Percentiles rank a stretch among this genome's conserved stretches.
Evolutionary conservation across 2,797 vertebrate species (phyloP).

Genomic region (Pristis pectinata): DNA sequence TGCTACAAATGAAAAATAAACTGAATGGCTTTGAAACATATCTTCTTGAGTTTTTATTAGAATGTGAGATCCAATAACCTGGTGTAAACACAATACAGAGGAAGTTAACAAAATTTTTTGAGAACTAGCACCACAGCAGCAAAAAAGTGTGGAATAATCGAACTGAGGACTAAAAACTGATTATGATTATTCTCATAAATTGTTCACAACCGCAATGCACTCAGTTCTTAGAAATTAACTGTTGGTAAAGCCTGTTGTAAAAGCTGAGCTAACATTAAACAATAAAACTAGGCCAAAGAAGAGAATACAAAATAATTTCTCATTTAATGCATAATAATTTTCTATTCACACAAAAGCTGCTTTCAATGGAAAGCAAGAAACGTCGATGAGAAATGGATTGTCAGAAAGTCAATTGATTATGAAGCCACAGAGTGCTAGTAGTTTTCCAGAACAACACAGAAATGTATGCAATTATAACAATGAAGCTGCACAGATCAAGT

Average conservation of each 20-base stretch:
- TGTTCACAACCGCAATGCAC: background rate
- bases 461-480: no score
- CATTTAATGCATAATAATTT: no score
- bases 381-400: background rate
- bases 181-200: background rate
- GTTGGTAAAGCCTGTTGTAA: background rate
- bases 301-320: background rate
- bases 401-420: background rate
- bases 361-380: background rate
- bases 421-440: background rate
- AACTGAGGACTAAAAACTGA: background rate
- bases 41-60: background rate
- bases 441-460: no score
- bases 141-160: background rate
- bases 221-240: background rate
- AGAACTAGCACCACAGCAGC: background rate
- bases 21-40: background rate
- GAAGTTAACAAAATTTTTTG: background rate
- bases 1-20: background rate
- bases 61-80: background rate
- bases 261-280: background rate
- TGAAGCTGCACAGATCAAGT: no score
- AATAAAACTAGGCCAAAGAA: background rate
- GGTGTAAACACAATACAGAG: background rate
- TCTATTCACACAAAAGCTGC: background rate